Evolutionary conservation across 1,140 invertebrate genomes (phyloP), one percentile per base, ranked within the genome.

Genomic region (Ips nitidus): DNA sequence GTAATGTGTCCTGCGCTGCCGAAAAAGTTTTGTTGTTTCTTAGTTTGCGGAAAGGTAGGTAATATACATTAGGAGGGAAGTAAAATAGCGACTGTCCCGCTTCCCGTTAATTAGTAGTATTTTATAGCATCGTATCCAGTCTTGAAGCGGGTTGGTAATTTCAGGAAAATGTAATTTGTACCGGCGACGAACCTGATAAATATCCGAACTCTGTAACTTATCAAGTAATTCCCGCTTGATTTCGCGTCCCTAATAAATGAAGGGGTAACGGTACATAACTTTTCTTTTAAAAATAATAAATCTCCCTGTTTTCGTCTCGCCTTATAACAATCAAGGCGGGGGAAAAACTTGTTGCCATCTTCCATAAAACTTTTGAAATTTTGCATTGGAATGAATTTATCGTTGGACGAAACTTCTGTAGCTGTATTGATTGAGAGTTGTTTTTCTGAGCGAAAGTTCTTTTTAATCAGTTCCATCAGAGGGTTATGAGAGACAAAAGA

Each of bases 41-140:
- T 22, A 22, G 22, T 22, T 22, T 22, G 22, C 22, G 22, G 22
- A 22, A 22, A 22, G 22, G 22, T 22, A 22, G 22, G 22, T 22
- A 22, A 22, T 22, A 50, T 50, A 50, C 22, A 71, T 67, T 62
- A 71, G 70, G 67, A 61, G 38, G 62, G 52, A 55, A 53, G 66
- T 68, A 42, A 68, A 68, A 68, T 68, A 73, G 72, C 61, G 66
- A 62, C 71, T 76, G 74, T 75, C 75, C 68, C 68, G 66, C 43
- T 67, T 67, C 52, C 69, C 69, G 73, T 76, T 76, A 76, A 76
- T 76, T 76, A 76, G 75, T 71, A 75, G 72, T 76, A 75, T 75
- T 75, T 76, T 75, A 76, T 73, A 69, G 66, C 69, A 72, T 72
- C 64, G 69, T 69, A 71, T 71, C 68, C 72, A 64, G 71, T 74